Conservation (phyloP, 2,888 invertebrate species). For the Linyphia triangularis region DNA sequence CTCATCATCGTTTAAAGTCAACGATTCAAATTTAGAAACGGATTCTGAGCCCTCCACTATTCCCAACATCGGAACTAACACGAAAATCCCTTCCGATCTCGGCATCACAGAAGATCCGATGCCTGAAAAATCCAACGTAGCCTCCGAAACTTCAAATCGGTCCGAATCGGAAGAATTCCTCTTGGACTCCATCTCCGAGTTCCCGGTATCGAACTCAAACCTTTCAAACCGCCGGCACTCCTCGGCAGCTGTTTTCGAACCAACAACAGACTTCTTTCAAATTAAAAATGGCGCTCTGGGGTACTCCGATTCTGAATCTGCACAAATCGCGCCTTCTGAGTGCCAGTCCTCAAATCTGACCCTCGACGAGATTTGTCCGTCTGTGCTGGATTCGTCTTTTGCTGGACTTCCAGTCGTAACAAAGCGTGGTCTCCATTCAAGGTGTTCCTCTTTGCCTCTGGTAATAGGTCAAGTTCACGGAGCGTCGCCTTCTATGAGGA, state of each 20-base stretch:
- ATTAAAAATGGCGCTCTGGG: too few species aligned
- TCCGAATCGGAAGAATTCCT: conserved; percentile 14
- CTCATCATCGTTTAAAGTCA: neutral
- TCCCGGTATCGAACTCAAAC: neutral
- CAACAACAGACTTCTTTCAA: neutral
- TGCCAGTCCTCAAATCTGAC: neutral
- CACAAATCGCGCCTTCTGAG: neutral
- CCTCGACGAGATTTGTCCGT: neutral
- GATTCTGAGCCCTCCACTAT: neutral
- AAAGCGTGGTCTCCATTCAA: neutral
- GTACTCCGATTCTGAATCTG: neutral
- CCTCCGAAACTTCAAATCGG: neutral
- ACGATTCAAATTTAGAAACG: neutral
- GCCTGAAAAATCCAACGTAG: neutral
- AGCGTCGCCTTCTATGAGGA: neutral
- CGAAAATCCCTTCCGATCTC: neutral
- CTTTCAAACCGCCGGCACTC: neutral
- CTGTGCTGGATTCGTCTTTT: neutral
- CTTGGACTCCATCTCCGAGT: neutral
- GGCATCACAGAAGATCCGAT: neutral
- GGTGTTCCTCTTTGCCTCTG: conserved; percentile 51
- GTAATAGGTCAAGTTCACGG: conserved; percentile 37
- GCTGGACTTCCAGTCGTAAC: neutral
- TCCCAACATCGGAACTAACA: neutral
- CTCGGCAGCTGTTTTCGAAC: neutral